These are phyloP conservation scores for Acipenser transmontanus DNA, from an alignment of 2,797 vertebrate genomes.

Conservation along the genomic window DNA sequence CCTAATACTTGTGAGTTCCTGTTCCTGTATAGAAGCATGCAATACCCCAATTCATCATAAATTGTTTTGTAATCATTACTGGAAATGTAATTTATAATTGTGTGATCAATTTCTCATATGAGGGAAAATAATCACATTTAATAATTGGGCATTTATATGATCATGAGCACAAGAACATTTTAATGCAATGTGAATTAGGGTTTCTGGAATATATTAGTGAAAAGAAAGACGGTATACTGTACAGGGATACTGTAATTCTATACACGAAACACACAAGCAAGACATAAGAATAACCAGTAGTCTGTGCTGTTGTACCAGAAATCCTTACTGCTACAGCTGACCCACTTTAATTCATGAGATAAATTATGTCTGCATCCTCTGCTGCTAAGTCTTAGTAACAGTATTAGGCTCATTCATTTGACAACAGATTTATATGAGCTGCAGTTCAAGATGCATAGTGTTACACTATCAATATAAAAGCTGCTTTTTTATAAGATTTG, in stretches of 20 bases:
- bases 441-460: neutral
- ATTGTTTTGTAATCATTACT: too few species aligned
- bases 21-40: too few species aligned
- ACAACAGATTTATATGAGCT: neutral
- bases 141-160: too few species aligned
- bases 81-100: too few species aligned
- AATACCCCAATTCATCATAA: too few species aligned
- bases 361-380: conserved; percentile 28
- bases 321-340: conserved; percentile 33
- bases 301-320: conserved; percentile 76
- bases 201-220: neutral
- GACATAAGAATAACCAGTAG: conserved; percentile 62
- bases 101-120: too few species aligned
- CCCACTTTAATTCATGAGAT: conserved; percentile 42
- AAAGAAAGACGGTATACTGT: neutral
- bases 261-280: neutral
- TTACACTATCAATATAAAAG: neutral
- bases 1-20: too few species aligned
- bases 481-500: neutral
- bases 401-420: neutral
- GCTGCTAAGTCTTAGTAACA: too few species aligned
- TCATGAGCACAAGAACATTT: too few species aligned
- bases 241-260: neutral
- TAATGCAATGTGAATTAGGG: too few species aligned
- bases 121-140: too few species aligned